Evolutionary conservation across 1,140 invertebrate species (phyloP).

Genomic region (Pentalonia nigronervosa): DNA sequence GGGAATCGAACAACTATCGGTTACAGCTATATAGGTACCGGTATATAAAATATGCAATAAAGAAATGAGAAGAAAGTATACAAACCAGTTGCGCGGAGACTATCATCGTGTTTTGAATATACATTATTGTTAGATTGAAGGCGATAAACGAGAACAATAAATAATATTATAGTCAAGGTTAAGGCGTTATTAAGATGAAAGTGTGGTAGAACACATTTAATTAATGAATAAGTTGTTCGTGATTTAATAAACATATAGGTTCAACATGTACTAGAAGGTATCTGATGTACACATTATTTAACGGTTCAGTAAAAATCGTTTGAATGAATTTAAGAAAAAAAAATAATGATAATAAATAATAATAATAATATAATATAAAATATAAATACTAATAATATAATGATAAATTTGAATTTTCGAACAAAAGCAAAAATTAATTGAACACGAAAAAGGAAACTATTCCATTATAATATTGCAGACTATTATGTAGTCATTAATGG

Average conservation of each 20-base stretch:
- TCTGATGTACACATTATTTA: neutral
- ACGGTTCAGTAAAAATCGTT: neutral
- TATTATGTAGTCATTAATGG: neutral
- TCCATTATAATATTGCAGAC: neutral
- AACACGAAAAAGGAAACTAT: neutral
- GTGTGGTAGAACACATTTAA: neutral
- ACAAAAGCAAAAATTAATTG: neutral
- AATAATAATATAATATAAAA: no score
- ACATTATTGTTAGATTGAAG: neutral
- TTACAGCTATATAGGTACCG: neutral
- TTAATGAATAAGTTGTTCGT: neutral
- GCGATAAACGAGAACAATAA: slow-evolving; percentile 44
- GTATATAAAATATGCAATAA: slow-evolving; percentile 28
- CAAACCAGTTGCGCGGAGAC: neutral
- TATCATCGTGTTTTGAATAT: slow-evolving; percentile 21
- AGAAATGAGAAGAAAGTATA: slow-evolving; percentile 45
- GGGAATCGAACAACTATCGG: neutral
- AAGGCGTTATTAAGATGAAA: slow-evolving; percentile 2
- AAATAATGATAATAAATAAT: neutral
- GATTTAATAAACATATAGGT: neutral
- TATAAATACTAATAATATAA: no score
- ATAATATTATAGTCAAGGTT: slow-evolving; percentile 31
- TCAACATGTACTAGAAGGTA: neutral
- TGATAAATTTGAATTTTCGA: neutral
- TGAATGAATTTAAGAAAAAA: neutral